Conservation (phyloP, 2,113 vertebrate genomes). For the Hemibagrus wyckioides region DNA sequence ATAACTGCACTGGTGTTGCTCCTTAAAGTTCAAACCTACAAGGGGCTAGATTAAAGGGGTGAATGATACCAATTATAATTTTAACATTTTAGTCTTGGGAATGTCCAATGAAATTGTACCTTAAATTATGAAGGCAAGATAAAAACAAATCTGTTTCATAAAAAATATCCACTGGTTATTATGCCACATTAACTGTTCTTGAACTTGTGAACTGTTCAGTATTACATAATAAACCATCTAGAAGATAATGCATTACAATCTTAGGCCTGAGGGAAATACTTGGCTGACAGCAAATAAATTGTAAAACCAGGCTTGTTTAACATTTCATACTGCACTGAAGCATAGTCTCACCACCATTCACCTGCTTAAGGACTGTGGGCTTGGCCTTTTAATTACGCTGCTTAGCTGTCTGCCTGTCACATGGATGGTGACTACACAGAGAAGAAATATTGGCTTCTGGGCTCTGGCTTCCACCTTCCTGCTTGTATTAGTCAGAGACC, state of each 20-base stretch:
- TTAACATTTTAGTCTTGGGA: neutral
- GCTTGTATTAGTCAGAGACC: slow-evolving; percentile 15
- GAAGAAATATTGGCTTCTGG: slow-evolving; percentile 14
- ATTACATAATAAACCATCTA: neutral
- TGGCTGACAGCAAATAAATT: slow-evolving; percentile 1
- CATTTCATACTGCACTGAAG: slow-evolving; percentile 16
- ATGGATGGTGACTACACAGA: neutral
- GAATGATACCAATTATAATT: neutral
- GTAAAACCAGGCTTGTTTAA: slow-evolving; percentile 32
- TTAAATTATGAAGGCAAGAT: neutral
- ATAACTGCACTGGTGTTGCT: neutral
- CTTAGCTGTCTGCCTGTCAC: slow-evolving; percentile 36
- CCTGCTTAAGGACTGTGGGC: slow-evolving; percentile 15
- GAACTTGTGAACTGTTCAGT: neutral
- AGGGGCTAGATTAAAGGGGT: neutral
- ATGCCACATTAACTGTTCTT: neutral
- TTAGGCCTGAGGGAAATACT: neutral
- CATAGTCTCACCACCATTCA: neutral
- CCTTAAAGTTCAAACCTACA: neutral
- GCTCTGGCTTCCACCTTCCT: slow-evolving; percentile 13
- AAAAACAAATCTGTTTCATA: neutral
- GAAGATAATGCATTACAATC: neutral
- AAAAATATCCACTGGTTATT: neutral
- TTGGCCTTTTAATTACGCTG: slow-evolving; percentile 47
- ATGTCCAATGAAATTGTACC: neutral